A percentile compares a stretch with the other conserved stretches of the same genome.
phyloP scores from a whole-genome alignment of 2,113 vertebrate genomes.

The Indicator indicator region DNA sequence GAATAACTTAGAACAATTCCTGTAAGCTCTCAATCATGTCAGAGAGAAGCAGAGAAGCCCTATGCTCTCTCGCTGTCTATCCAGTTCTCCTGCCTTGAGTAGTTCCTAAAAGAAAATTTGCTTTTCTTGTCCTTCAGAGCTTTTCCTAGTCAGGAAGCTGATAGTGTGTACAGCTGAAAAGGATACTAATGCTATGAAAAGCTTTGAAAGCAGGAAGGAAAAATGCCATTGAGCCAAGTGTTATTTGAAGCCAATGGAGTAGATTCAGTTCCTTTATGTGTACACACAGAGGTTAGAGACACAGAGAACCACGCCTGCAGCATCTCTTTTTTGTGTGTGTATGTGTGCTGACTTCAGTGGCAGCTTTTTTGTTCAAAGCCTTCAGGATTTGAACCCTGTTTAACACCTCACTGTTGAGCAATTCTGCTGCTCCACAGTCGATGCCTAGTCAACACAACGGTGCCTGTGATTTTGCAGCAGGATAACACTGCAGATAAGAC shows the following conservation, averaged over 20 bases:
- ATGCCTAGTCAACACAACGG: slow-evolving; percentile 55
- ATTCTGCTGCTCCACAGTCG: not conserved
- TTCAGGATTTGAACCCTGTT: slow-evolving; percentile 17
- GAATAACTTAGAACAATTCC: not conserved
- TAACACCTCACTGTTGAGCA: slow-evolving; percentile 35
- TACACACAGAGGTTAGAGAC: not conserved
- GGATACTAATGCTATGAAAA: not conserved
- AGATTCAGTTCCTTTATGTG: not conserved
- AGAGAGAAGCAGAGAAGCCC: not conserved
- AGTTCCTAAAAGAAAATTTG: not conserved
- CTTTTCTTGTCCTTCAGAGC: not conserved
- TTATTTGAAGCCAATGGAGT: not conserved
- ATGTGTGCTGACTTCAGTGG: not conserved
- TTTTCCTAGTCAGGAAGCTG: not conserved
- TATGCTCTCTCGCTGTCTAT: not conserved
- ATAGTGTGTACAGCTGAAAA: not conserved
- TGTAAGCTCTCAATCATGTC: not conserved
- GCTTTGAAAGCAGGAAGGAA: not conserved
- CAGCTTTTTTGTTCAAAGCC: not conserved
- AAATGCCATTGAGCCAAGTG: not conserved
- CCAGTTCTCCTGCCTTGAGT: not conserved
- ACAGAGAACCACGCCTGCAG: not conserved
- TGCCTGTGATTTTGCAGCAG: slow-evolving; percentile 38
- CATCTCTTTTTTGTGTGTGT: not conserved
- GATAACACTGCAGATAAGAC: slow-evolving; percentile 66